Conservation (phyloP, 2,888 invertebrate species). For the Xestia xanthographa region DNA sequence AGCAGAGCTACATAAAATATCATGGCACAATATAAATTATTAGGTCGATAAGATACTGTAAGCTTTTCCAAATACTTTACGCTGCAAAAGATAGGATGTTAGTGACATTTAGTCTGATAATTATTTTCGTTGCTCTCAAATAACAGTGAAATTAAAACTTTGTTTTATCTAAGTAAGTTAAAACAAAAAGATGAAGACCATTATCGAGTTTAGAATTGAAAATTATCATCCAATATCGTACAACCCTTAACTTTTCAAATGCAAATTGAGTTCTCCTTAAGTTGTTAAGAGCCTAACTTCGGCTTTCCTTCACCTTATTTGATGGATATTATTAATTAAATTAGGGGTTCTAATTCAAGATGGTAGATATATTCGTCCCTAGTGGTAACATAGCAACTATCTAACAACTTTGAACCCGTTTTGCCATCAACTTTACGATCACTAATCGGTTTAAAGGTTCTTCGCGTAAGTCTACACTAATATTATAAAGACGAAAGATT, state of each 20-base stretch:
- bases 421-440: slow-evolving; percentile 12
- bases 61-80: not conserved
- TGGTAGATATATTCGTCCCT: slow-evolving; percentile 25
- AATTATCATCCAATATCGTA: slow-evolving; percentile 55
- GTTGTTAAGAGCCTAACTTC: slow-evolving; percentile 61
- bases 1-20: not conserved
- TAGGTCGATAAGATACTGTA: not conserved
- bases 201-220: slow-evolving; percentile 57
- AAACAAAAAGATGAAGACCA: slow-evolving; percentile 42
- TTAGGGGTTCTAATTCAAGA: slow-evolving; percentile 42
- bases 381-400: slow-evolving; percentile 33
- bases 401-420: slow-evolving; percentile 21
- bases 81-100: not conserved
- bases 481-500: too few relatives aligned
- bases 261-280: slow-evolving; percentile 58
- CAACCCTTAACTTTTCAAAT: slow-evolving; percentile 55
- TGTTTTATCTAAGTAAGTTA: slow-evolving; percentile 19
- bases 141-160: slow-evolving; percentile 27
- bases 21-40: not conserved
- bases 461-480: too few relatives aligned
- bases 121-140: not conserved
- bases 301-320: slow-evolving; percentile 59
- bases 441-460: not conserved
- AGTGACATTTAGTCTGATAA: not conserved
- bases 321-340: slow-evolving; percentile 60